A percentile compares a stretch with the other conserved stretches of the same genome.
Evolutionary conservation across 2,797 vertebrate genomes (phyloP).

Genomic region (Bradypus variegatus): DNA sequence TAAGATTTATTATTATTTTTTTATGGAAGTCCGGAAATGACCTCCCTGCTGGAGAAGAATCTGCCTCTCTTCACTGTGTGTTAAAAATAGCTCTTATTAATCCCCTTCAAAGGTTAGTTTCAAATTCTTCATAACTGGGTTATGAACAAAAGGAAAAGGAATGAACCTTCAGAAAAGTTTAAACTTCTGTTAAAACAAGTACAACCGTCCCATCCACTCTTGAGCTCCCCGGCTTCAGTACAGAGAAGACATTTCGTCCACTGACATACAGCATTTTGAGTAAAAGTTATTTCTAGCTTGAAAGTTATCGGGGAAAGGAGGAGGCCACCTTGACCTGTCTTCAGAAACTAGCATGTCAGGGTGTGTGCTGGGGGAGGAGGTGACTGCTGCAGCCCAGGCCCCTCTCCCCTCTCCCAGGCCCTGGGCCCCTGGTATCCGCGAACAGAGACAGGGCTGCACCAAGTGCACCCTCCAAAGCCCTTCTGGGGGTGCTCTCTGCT

Average conservation of each 20-base stretch:
- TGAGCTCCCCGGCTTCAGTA: not conserved
- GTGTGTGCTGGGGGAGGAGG: not conserved
- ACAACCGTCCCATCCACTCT: not conserved
- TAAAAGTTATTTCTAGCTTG: not conserved
- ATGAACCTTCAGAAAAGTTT: not conserved
- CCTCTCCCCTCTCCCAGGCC: too few relatives aligned
- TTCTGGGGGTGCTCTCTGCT: not conserved
- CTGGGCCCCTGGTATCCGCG: not conserved
- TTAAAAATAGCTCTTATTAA: conserved; percentile 19
- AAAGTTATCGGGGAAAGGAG: not conserved
- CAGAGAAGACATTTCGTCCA: not conserved
- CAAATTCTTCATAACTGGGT: not conserved
- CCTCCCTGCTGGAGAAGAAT: conserved; percentile 12
- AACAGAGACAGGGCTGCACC: not conserved
- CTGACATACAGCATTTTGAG: not conserved
- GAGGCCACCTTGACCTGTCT: not conserved
- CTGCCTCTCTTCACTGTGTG: not conserved
- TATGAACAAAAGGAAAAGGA: not conserved
- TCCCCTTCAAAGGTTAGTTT: not conserved
- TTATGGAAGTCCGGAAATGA: not conserved
- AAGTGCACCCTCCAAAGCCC: fast-evolving
- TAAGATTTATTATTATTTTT: not conserved
- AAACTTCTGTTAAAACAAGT: not conserved
- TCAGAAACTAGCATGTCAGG: not conserved
- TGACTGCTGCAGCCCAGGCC: not conserved